Evolutionary conservation across 1,140 invertebrate genomes (phyloP).

Genomic region (Bombus turneri): DNA sequence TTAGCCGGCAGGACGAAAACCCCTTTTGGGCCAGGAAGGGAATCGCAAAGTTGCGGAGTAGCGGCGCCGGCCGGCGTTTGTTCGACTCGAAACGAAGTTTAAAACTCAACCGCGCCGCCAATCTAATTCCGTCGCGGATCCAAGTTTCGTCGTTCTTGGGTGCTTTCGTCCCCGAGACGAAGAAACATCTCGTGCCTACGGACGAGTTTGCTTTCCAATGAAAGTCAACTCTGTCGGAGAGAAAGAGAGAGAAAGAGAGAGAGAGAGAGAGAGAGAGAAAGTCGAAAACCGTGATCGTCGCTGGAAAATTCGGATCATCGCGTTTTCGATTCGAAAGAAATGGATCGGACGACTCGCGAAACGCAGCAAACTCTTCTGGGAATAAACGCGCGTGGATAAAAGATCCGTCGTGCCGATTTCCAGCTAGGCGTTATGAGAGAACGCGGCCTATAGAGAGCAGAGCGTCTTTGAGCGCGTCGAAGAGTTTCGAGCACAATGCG

Average conservation of each 20-base stretch:
- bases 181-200: neutral
- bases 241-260: neutral
- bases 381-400: too few species aligned
- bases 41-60: constrained; percentile 60
- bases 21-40: constrained; percentile 57
- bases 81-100: constrained; percentile 71
- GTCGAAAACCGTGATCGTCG: neutral
- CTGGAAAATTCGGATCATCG: too few species aligned
- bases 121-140: constrained; percentile 31
- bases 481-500: constrained; percentile 47
- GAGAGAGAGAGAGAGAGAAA: neutral
- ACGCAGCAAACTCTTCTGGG: too few species aligned
- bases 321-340: too few species aligned
- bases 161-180: neutral
- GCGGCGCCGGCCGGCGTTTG: constrained; percentile 44
- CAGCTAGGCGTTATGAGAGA: constrained; percentile 7
- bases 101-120: constrained; percentile 60
- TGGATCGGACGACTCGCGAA: too few species aligned
- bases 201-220: neutral
- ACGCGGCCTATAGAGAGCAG: constrained; percentile 9
- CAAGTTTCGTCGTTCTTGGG: constrained; percentile 7
- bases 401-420: neutral
- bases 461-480: neutral
- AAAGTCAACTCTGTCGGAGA: neutral
- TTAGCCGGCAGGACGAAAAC: constrained; percentile 56